A percentile compares a stretch with the other conserved stretches of the same genome.
phyloP scores from a whole-genome alignment of 1,140 invertebrate species.

The Lithobius niger region DNA sequence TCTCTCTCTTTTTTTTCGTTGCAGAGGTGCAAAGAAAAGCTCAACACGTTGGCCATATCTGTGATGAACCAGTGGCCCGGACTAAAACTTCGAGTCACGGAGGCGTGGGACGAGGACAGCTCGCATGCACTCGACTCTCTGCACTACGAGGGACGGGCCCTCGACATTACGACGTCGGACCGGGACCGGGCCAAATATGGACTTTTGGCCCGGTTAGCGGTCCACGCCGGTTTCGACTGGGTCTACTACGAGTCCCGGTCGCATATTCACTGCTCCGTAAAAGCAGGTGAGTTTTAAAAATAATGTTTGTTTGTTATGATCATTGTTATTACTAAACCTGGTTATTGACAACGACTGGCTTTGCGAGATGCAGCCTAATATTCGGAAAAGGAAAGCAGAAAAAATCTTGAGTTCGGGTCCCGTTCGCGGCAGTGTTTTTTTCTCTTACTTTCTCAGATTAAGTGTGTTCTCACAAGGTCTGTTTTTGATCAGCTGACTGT shows the following conservation, averaged over 20 bases:
- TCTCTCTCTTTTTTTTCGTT: constrained; percentile 27
- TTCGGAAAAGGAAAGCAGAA: no score
- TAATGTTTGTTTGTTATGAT: constrained; percentile 9
- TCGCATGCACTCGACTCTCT: constrained; percentile 64
- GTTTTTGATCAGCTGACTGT: no score
- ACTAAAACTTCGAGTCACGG: constrained; percentile 76
- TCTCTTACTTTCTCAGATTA: no score
- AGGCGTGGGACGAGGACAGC: constrained; percentile 85
- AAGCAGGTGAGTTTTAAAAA: constrained; percentile 63
- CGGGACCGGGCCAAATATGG: constrained; percentile 83
- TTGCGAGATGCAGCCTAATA: no score
- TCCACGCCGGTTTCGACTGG: constrained; percentile 97
- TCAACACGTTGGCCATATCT: constrained; percentile 84
- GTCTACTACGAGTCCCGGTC: constrained; percentile 89
- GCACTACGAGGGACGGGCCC: constrained; percentile 90
- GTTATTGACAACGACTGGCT: no score
- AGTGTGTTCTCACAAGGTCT: no score
- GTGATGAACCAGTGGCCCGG: constrained; percentile 98
- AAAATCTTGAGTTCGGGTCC: no score
- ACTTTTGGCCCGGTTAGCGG: constrained; percentile 86
- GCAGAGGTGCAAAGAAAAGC: constrained; percentile 87
- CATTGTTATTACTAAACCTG: no score
- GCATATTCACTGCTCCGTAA: constrained; percentile 94
- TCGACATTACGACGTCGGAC: constrained; percentile 90
- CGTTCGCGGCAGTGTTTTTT: no score